These are phyloP conservation scores for Thera britannica DNA, from an alignment of 2,888 invertebrate genomes.

Conservation along the genomic window DNA sequence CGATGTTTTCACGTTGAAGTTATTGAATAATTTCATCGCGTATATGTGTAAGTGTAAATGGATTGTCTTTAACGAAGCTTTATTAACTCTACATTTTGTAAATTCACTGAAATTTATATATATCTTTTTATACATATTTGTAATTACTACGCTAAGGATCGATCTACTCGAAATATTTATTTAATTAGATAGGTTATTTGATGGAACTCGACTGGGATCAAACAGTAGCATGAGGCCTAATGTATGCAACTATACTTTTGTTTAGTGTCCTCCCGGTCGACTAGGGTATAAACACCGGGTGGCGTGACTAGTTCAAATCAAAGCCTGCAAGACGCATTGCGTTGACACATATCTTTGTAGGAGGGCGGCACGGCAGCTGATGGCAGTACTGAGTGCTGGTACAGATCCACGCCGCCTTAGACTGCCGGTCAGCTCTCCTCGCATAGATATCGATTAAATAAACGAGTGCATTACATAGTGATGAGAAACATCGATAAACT, in stretches of 20 bases:
- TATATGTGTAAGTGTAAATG: slow-evolving; percentile 66
- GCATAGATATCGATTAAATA: slow-evolving; percentile 56
- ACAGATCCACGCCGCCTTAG: slow-evolving; percentile 48
- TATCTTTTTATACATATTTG: slow-evolving; percentile 83
- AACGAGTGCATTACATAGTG: slow-evolving; percentile 53
- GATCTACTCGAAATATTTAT: slow-evolving; percentile 79
- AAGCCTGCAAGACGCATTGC: slow-evolving; percentile 49
- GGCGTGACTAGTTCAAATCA: slow-evolving; percentile 41
- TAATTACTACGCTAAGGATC: slow-evolving; percentile 71
- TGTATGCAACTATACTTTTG: slow-evolving; percentile 56
- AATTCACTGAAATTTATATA: slow-evolving; percentile 80
- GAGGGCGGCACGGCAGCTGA: slow-evolving; percentile 38
- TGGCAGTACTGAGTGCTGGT: slow-evolving; percentile 34
- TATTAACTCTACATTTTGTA: slow-evolving; percentile 84
- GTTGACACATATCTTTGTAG: slow-evolving; percentile 67
- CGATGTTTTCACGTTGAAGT: slow-evolving; percentile 78
- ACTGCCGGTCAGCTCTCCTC: slow-evolving; percentile 43
- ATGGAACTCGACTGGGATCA: slow-evolving; percentile 81
- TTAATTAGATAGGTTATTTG: slow-evolving; percentile 79
- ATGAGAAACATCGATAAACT: slow-evolving; percentile 42
- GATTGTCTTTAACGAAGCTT: slow-evolving; percentile 83
- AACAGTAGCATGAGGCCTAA: slow-evolving; percentile 77
- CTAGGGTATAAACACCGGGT: slow-evolving; percentile 12
- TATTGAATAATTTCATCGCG: slow-evolving; percentile 82
- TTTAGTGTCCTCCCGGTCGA: slow-evolving; percentile 14